Conservation (phyloP, 2,888 invertebrate species). For the Horisme vitalbata region DNA sequence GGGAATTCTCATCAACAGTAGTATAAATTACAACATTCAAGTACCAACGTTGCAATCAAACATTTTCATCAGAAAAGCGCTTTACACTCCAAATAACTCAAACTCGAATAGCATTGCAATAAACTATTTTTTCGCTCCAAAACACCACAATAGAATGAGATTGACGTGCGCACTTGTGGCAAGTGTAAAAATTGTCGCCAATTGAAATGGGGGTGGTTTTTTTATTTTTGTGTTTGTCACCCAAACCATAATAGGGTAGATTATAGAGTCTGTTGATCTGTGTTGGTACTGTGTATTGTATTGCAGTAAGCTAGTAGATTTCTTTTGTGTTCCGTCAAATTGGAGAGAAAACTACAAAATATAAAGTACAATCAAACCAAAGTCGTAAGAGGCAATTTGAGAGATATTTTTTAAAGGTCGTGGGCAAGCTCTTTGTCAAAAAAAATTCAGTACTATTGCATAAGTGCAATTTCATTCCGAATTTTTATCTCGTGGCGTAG, state of each 20-base stretch:
- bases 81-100: conserved; percentile 30
- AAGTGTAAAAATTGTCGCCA: conserved; percentile 54
- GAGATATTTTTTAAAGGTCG: too few relatives aligned
- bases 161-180: conserved; percentile 65
- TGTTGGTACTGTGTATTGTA: conserved; percentile 3
- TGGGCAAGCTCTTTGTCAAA: too few relatives aligned
- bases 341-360: too few relatives aligned
- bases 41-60: neutral
- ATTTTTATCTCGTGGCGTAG: too few relatives aligned
- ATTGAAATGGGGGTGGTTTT: conserved; percentile 47
- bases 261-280: conserved; percentile 7
- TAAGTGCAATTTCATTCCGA: too few relatives aligned
- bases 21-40: conserved; percentile 25
- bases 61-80: conserved; percentile 31
- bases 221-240: conserved; percentile 22
- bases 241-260: conserved; percentile 19
- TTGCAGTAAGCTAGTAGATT: neutral
- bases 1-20: too few relatives aligned
- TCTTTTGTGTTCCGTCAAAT: too few relatives aligned
- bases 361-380: too few relatives aligned
- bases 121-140: conserved; percentile 67
- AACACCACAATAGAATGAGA: conserved; percentile 64
- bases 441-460: too few relatives aligned
- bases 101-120: conserved; percentile 47
- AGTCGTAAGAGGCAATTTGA: too few relatives aligned